Base-by-base conservation (phyloP, 2,888 invertebrate species). In the Octonoba sinensis region DNA sequence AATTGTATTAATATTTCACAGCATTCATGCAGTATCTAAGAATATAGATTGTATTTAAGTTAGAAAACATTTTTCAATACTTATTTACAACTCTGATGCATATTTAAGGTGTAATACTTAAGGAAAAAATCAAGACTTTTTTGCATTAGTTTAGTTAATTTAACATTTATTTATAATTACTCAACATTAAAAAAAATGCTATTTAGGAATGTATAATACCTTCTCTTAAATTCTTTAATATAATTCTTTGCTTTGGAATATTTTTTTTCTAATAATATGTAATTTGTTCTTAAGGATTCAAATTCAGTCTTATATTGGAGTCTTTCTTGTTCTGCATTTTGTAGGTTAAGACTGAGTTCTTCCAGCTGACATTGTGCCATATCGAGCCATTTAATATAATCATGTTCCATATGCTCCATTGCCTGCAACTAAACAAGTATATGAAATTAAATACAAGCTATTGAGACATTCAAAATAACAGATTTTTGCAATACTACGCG, bases 211-310 rank as follows among this genome's bases (percentile, higher is more conserved):
- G 15, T 15, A 46, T n/a, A 64, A 18, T 83, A 84, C 95, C 92
- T 89, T 86, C 94, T 93, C 84, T 97, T 95, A 89, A 96, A 95
- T 87, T 95, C 96, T 85, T 95, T 92, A 11, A 98, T 93, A 24
- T 97, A 91, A 79, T 95, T 93, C 87, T 97, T 97, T 0, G 97
- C 97, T 86, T 91, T 93, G 87, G 87, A 90, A 88, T 96, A 96
- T 88, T 96, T 96, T 88, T 94, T 94, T 89, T 98, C 97, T 85
- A 97, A 89, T 27, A 93, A 92, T 86, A 93, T 92, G 86, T 93
- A 94, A 87, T 96, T 96, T 36, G 93, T 92, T 87, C 94, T 87
- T 75, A 89, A 85, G 65, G 87, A 87, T 82, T 87, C 87, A 84
- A 89, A 87, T 66, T 83, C 69, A 49, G 57, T 60, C 24, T 83